Evolutionary conservation across 2,888 invertebrate genomes (phyloP).

Genomic region (Carterocephalus palaemon): DNA sequence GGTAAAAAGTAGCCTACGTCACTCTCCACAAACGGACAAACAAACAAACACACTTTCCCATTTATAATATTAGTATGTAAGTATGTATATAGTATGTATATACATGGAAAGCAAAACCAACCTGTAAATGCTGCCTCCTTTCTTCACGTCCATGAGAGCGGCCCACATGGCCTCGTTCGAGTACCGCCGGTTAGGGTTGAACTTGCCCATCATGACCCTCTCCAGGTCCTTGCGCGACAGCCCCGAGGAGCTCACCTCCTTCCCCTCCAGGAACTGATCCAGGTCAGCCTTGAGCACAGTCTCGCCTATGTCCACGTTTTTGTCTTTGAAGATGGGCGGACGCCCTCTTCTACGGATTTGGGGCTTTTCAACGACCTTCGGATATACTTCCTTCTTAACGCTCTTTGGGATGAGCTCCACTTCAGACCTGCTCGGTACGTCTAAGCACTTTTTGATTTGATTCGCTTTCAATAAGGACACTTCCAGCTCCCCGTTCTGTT

Average conservation of each 20-base stretch:
- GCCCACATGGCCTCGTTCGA: conserved; percentile 79
- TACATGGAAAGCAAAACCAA: conserved; percentile 35
- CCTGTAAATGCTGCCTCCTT: conserved; percentile 80
- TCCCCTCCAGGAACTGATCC: conserved; percentile 73
- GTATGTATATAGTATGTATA: too few relatives aligned
- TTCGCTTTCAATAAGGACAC: conserved; percentile 65
- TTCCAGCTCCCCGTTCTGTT: conserved; percentile 72
- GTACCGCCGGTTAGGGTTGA: conserved; percentile 71
- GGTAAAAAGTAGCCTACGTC: too few relatives aligned
- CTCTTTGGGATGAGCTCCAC: conserved; percentile 64
- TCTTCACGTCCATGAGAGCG: conserved; percentile 79
- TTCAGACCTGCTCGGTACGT: conserved; percentile 55
- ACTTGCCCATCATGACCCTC: conserved; percentile 76
- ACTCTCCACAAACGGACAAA: too few relatives aligned
- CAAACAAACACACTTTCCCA: too few relatives aligned
- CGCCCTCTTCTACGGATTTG: conserved; percentile 54
- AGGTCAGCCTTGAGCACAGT: conserved; percentile 70
- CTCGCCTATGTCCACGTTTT: conserved; percentile 67
- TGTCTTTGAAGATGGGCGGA: conserved; percentile 70
- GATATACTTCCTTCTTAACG: conserved; percentile 46
- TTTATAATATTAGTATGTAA: too few relatives aligned
- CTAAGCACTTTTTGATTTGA: conserved; percentile 52
- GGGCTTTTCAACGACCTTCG: conserved; percentile 53
- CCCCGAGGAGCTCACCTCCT: conserved; percentile 72
- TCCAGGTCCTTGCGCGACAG: conserved; percentile 70